phyloP scores from a whole-genome alignment of 2,797 vertebrate species.

The Syngnathus rostellatus region DNA sequence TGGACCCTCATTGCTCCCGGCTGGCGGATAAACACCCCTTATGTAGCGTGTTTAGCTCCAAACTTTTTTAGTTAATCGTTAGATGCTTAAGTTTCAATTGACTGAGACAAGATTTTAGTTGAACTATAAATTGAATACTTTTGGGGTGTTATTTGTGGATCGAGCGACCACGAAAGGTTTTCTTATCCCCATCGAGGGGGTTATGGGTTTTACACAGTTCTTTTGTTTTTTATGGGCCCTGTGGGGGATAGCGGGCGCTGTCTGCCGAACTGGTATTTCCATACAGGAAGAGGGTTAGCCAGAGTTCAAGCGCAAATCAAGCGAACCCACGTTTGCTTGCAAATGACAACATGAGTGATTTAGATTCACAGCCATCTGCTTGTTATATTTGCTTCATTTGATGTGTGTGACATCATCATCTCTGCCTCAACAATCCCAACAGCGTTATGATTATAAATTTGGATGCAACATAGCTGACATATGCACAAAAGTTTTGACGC shows the following conservation, averaged over 20 bases:
- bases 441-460: neutral
- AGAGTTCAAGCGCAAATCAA: conserved; percentile 68
- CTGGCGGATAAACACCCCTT: neutral
- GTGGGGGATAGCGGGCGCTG: conserved; percentile 41
- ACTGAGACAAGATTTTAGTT: neutral
- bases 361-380: conserved; percentile 54
- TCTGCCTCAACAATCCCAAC: conserved; percentile 13
- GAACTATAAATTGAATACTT: neutral
- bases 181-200: conserved; percentile 61
- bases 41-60: neutral
- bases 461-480: neutral
- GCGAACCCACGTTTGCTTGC: conserved; percentile 36
- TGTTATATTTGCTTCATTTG: conserved; percentile 34
- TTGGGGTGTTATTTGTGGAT: conserved; percentile 32
- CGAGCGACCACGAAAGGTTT: conserved; percentile 48
- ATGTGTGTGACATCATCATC: conserved; percentile 39
- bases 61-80: no score
- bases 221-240: conserved; percentile 61
- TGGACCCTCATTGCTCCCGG: neutral
- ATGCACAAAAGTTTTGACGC: neutral
- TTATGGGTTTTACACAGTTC: conserved; percentile 62
- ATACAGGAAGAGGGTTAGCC: conserved; percentile 55
- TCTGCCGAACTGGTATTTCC: conserved; percentile 47
- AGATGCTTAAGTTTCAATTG: neutral
- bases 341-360: conserved; percentile 50